Conservation (phyloP, 2,888 invertebrate genomes). For the Zhuqinia jingwanae region DNA sequence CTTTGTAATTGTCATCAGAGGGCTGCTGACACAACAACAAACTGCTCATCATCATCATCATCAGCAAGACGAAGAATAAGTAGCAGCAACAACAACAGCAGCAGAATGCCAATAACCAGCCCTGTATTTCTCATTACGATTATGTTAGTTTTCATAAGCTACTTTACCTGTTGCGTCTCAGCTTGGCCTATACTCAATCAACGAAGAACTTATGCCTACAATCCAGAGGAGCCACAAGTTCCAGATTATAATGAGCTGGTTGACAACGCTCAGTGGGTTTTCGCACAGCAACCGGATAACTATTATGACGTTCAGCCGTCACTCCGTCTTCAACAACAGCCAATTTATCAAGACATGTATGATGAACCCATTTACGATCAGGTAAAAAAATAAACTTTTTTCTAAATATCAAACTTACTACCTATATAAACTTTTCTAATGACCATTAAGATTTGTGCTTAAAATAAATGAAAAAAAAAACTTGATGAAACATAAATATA, state of each 20-base stretch:
- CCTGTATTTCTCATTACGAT: constrained; percentile 37
- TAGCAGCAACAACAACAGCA: constrained; percentile 10
- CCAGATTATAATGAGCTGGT: constrained; percentile 33
- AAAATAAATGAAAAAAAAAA: too few species aligned
- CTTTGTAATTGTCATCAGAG: constrained; percentile 45
- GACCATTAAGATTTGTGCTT: too few species aligned
- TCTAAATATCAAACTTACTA: too few species aligned
- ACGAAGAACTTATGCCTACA: constrained; percentile 67
- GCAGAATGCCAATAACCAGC: constrained; percentile 37
- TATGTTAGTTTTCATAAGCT: constrained; percentile 62
- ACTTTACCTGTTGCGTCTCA: constrained; percentile 76
- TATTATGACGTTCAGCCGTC: constrained; percentile 53
- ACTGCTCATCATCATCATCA: constrained; percentile 34
- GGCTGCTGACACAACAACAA: constrained; percentile 5
- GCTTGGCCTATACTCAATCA: constrained; percentile 74
- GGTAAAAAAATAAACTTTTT: constrained; percentile 46
- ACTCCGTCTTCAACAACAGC: constrained; percentile 34
- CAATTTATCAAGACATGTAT: constrained; percentile 42
- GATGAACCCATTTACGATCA: constrained; percentile 50
- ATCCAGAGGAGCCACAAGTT: constrained; percentile 11
- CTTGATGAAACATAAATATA: too few species aligned
- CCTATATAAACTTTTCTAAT: too few species aligned
- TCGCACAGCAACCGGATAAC: constrained; percentile 34
- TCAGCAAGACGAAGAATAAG: neutral
- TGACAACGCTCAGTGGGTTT: constrained; percentile 41